A percentile compares a stretch with the other conserved stretches of the same genome.
Conservation (phyloP, 2,888 invertebrate species). For the Nomada fabriciana region DNA sequence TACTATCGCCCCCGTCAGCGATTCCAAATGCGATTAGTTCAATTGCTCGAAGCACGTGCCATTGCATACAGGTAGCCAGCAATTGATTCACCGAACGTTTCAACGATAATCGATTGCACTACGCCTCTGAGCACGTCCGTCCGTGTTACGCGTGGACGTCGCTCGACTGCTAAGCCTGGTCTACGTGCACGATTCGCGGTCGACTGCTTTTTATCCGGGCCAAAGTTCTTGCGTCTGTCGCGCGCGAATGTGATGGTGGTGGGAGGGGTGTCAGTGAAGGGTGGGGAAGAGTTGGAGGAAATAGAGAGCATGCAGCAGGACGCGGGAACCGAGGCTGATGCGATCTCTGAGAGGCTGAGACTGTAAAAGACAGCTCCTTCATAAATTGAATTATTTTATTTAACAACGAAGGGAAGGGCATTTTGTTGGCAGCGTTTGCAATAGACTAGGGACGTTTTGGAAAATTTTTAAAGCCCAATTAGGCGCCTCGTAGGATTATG, state of each 20-base stretch:
- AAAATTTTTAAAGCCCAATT: too few species aligned
- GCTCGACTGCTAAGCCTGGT: slow-evolving; percentile 77
- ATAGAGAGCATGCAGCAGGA: not conserved
- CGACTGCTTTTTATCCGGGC: slow-evolving; percentile 66
- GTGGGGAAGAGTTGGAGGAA: too few species aligned
- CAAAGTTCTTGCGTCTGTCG: slow-evolving; percentile 21
- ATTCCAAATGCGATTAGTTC: too few species aligned
- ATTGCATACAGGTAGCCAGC: too few species aligned
- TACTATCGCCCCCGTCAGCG: too few species aligned
- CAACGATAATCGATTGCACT: not conserved
- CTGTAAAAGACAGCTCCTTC: too few species aligned
- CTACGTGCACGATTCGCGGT: slow-evolving; percentile 75
- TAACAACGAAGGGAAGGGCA: too few species aligned
- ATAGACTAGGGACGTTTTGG: too few species aligned
- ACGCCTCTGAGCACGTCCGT: slow-evolving; percentile 46
- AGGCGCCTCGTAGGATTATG: too few species aligned
- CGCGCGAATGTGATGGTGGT: slow-evolving; percentile 5
- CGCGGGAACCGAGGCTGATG: slow-evolving; percentile 10
- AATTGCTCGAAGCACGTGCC: too few species aligned
- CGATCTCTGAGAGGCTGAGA: not conserved
- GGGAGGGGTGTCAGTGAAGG: not conserved
- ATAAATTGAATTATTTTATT: too few species aligned
- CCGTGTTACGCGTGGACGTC: slow-evolving; percentile 42
- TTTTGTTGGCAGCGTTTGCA: too few species aligned
- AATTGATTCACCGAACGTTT: not conserved